Conservation (phyloP, 2,797 vertebrate species). For the Chelidonichthys spinosus region DNA sequence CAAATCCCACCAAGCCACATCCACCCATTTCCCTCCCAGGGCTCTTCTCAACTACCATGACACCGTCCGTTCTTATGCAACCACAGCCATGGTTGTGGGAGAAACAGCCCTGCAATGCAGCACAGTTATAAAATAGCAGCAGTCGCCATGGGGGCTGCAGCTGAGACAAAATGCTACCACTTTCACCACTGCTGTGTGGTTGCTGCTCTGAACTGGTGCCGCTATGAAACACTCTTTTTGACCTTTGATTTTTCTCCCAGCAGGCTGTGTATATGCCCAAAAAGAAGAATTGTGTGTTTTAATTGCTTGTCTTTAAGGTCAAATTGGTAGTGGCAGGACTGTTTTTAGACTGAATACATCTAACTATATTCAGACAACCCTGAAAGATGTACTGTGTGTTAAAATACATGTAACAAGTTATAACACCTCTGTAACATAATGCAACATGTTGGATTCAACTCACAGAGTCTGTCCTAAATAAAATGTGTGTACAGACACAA, state of each 20-base stretch:
- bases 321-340: not conserved
- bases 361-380: not conserved
- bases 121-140: conserved; percentile 65
- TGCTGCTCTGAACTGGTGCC: conserved; percentile 6
- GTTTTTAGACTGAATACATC: not conserved
- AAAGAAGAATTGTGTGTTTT: not conserved
- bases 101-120: conserved; percentile 74
- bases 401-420: not conserved
- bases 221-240: not conserved
- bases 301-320: conserved; percentile 10
- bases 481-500: too few species aligned
- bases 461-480: too few species aligned
- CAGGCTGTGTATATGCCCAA: not conserved
- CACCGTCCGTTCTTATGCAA: conserved; percentile 54
- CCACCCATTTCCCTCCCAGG: conserved; percentile 26
- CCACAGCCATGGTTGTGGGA: conserved; percentile 41
- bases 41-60: conserved; percentile 30
- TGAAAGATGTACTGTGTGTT: not conserved
- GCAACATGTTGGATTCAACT: not conserved
- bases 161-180: conserved; percentile 35
- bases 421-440: not conserved
- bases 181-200: not conserved
- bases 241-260: not conserved
- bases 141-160: conserved; percentile 39
- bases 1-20: conserved; percentile 16